Conservation (phyloP, 2,113 vertebrate species). For the Xiphophorus couchianus region DNA sequence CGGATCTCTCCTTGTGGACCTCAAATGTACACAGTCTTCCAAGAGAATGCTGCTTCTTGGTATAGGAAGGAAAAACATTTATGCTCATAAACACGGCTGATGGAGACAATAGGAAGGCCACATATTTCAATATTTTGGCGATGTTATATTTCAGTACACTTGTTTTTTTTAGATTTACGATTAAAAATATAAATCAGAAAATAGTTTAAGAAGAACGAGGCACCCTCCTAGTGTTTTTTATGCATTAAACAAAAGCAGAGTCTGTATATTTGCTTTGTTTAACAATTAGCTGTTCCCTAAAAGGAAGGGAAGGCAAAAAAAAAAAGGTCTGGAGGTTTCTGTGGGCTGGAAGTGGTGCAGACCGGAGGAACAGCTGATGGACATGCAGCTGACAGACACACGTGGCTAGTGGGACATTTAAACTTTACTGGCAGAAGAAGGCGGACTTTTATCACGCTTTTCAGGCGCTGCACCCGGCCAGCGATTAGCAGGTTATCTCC, state of each 20-base stretch:
- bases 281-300: background rate
- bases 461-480: conserved; percentile 38
- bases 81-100: conserved; percentile 12
- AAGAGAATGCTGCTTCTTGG: conserved; percentile 11
- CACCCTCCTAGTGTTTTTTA: too few relatives aligned
- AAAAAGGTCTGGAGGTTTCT: conserved; percentile 1
- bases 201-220: too few relatives aligned
- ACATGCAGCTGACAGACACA: conserved; percentile 49
- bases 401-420: conserved; percentile 68
- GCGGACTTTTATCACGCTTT: conserved; percentile 64
- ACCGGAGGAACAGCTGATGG: conserved; percentile 49
- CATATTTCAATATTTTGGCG: background rate
- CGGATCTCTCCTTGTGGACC: background rate
- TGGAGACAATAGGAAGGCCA: conserved; percentile 4
- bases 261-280: background rate
- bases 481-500: conserved; percentile 79
- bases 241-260: background rate
- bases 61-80: conserved; percentile 50
- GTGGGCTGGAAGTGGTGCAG: conserved; percentile 20
- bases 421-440: conserved; percentile 54
- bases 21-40: conserved; percentile 32
- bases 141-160: background rate
- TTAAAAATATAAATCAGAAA: background rate
- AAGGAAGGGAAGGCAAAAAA: too few relatives aligned
- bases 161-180: background rate